A percentile compares a stretch with the other conserved stretches of the same genome.
phyloP scores from a whole-genome alignment of 2,888 invertebrate genomes.

The Noctua comes region DNA sequence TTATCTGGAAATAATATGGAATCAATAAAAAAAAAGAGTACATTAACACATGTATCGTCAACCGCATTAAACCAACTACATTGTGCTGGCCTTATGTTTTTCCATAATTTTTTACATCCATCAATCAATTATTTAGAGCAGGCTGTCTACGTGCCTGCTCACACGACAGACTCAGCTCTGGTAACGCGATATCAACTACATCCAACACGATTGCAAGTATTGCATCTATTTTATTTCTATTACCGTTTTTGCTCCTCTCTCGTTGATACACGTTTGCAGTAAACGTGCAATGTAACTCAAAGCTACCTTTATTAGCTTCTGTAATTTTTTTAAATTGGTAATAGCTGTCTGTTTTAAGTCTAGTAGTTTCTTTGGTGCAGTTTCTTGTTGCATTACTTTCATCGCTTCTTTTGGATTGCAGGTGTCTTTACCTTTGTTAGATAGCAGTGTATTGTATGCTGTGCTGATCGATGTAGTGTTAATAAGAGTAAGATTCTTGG shows the following conservation, averaged over 20 bases:
- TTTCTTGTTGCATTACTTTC: conserved; percentile 28
- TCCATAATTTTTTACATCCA: conserved; percentile 75
- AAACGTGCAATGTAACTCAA: conserved; percentile 50
- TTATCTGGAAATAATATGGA: conserved; percentile 45
- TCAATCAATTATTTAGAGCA: conserved; percentile 78
- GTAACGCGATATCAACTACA: conserved; percentile 36
- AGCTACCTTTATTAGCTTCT: conserved; percentile 9
- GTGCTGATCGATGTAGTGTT: conserved; percentile 2
- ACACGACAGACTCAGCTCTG: conserved; percentile 70
- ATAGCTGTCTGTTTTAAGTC: conserved; percentile 46
- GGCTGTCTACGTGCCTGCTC: conserved; percentile 77
- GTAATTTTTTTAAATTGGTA: conserved; percentile 20
- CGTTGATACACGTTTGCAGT: neutral
- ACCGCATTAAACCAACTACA: conserved; percentile 71
- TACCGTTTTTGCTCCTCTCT: conserved; percentile 32
- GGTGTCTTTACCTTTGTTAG: neutral
- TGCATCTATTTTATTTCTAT: conserved; percentile 34
- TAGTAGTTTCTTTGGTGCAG: conserved; percentile 49
- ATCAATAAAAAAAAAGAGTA: conserved; percentile 57
- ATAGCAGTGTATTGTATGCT: conserved; percentile 37
- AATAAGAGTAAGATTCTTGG: conserved; percentile 25
- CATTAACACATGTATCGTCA: conserved; percentile 64
- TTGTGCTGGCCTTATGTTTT: conserved; percentile 65
- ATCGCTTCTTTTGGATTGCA: conserved; percentile 39
- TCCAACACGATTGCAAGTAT: conserved; percentile 18